Evolutionary conservation across 1,140 invertebrate species (phyloP).

Genomic region (Anagrus nilaparvatae): DNA sequence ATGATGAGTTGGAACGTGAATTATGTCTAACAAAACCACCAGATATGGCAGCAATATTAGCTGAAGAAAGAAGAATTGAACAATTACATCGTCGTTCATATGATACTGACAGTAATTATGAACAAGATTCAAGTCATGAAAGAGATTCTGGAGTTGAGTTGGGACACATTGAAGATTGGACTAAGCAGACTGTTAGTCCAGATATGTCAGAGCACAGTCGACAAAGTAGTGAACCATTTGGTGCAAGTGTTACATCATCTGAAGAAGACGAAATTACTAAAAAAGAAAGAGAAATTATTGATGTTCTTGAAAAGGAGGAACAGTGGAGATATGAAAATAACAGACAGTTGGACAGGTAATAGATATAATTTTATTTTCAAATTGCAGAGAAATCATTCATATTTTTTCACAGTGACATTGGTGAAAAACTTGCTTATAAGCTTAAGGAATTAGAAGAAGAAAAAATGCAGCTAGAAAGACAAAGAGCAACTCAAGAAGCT

Average conservation of each 20-base stretch:
- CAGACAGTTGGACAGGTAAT: conserved; percentile 32
- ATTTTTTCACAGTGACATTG: conserved; percentile 30
- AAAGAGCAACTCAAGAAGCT: conserved; percentile 32
- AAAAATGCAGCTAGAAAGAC: conserved; percentile 42
- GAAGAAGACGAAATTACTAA: conserved; percentile 64
- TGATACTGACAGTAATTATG: conserved; percentile 44
- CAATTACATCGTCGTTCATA: conserved; percentile 51
- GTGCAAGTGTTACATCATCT: conserved; percentile 52
- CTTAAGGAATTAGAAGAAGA: conserved; percentile 45
- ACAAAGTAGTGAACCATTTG: conserved; percentile 62
- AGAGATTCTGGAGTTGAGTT: conserved; percentile 67
- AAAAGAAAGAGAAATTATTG: conserved; percentile 63
- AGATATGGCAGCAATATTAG: conserved; percentile 65
- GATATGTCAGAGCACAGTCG: conserved; percentile 61
- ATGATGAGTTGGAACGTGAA: conserved; percentile 58
- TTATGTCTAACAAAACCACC: conserved; percentile 62
- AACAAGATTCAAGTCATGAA: conserved; percentile 40
- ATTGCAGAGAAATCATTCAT: conserved; percentile 1
- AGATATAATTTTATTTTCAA: conserved; percentile 1
- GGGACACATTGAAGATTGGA: conserved; percentile 46
- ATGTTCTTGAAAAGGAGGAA: conserved; percentile 56
- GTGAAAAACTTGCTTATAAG: conserved; percentile 46
- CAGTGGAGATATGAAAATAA: conserved; percentile 44
- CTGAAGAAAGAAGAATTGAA: conserved; percentile 68
- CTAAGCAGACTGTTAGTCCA: conserved; percentile 47